phyloP scores from a whole-genome alignment of 1,140 invertebrate genomes.

The Papilio helenus region DNA sequence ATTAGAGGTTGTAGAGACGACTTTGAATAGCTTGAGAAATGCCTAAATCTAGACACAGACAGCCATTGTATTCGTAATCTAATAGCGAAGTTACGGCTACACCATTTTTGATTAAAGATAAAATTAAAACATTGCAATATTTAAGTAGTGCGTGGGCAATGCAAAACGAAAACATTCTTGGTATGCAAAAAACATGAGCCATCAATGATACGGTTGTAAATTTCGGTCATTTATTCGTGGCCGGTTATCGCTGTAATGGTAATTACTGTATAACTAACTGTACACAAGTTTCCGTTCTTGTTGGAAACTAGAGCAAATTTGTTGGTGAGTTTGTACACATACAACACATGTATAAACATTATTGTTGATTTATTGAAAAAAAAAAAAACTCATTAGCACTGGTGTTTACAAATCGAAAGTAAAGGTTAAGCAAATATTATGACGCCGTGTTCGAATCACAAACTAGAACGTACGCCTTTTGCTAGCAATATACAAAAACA shows the following conservation, averaged over 20 bases:
- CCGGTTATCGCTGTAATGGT: neutral
- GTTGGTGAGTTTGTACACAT: neutral
- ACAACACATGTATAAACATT: neutral
- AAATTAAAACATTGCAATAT: neutral
- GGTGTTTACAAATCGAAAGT: slow-evolving; percentile 27
- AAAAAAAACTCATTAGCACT: neutral
- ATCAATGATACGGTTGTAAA: slow-evolving; percentile 24
- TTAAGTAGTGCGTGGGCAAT: slow-evolving; percentile 1
- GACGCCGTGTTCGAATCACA: neutral
- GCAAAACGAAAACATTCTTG: slow-evolving; percentile 6
- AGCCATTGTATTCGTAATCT: neutral
- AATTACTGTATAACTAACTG: slow-evolving; percentile 28
- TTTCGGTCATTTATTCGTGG: slow-evolving; percentile 14
- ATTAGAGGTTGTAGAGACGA: neutral
- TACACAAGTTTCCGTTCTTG: slow-evolving; percentile 21
- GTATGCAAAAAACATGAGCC: slow-evolving; percentile 12
- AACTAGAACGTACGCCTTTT: slow-evolving; percentile 22
- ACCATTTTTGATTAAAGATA: neutral
- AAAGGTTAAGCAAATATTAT: slow-evolving; percentile 23
- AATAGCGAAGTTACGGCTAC: neutral
- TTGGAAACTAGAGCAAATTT: slow-evolving; percentile 18
- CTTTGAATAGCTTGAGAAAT: neutral
- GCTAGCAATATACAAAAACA: slow-evolving; percentile 17
- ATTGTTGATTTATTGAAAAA: neutral
- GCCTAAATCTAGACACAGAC: slow-evolving; percentile 7